Evolutionary conservation across 2,888 invertebrate genomes (phyloP), one percentile per base, ranked within the genome.

Genomic region (Rhamnusium bicolor): DNA sequence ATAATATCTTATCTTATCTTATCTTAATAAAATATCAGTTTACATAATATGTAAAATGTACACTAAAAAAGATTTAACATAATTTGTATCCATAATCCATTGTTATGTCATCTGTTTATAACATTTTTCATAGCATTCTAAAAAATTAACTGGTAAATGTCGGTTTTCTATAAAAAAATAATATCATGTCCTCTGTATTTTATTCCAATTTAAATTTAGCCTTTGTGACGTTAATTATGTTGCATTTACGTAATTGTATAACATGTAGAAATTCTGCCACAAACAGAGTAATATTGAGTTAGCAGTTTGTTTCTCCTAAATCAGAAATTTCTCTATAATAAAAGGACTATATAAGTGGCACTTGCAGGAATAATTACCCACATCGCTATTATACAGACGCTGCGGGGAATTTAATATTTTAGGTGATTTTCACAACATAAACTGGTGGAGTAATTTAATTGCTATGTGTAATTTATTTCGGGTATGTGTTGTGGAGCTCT

Each of bases 371-470:
- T 49, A 63, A 63, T 63, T 63, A 49, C 63, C 63, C 46, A 40
- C 27, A 27, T 63, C 40, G 63, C 63, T 18, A 29, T 63, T 63
- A 63, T 24, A 63, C 47, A 49, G 19, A 16, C 21, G 69, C 49
- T 69, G 69, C 32, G 69, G 69, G 12, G 32, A 16, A 69, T 61
- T 69, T 69, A 69, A 61, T 69, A 69, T 61, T 61, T 46, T 24
- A 69, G 51, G 12, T 24, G 53, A 61, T 69, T 69, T 56, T 56
- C 56, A 58, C 58, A 58, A 24, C 21, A 67, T 67, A 40, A 67
- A 67, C 54, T 40, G 66, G 21, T 14, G 40, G 54, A 56, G 53
- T 29, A 67, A 58, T 58, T 58, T 58, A 58, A 58, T 58, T 58
- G 58, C 58, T 58, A 58, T 19, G 58, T 58, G 29, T 58, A 58